A percentile compares a stretch with the other conserved stretches of the same genome.
These are phyloP conservation scores for Lepidocyrtinus sp. DNA, from an alignment of 2,888 invertebrate species.

Conservation along the genomic window DNA sequence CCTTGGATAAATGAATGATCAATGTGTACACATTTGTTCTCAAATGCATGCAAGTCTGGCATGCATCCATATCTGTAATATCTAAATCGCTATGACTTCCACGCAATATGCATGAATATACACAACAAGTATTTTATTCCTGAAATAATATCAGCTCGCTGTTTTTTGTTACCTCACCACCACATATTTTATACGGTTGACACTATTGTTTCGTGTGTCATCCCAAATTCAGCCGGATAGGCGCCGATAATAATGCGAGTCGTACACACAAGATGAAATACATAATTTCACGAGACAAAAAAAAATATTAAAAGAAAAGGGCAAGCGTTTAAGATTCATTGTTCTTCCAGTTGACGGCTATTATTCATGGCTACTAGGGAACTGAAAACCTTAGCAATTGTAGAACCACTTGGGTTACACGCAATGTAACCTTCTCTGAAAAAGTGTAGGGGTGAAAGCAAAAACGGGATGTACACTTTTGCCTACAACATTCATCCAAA, in stretches of 20 bases:
- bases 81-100: too few species aligned
- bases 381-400: too few species aligned
- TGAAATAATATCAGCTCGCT: too few species aligned
- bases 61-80: not conserved
- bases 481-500: not conserved
- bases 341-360: constrained; percentile 47
- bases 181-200: too few species aligned
- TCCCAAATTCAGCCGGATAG: constrained; percentile 36
- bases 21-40: constrained; percentile 30
- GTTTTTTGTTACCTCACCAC: too few species aligned
- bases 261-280: constrained; percentile 4
- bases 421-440: too few species aligned
- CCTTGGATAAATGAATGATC: constrained; percentile 44
- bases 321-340: constrained; percentile 56
- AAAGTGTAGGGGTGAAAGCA: too few species aligned
- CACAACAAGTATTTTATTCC: too few species aligned
- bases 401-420: too few species aligned
- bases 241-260: not conserved
- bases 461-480: too few species aligned
- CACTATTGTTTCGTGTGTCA: constrained; percentile 17
- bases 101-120: too few species aligned
- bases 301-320: constrained; percentile 37
- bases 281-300: not conserved
- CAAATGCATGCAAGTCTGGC: not conserved
- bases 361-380: constrained; percentile 31